Conservation (phyloP, 2,113 vertebrate genomes). For the Gymnogyps californianus region DNA sequence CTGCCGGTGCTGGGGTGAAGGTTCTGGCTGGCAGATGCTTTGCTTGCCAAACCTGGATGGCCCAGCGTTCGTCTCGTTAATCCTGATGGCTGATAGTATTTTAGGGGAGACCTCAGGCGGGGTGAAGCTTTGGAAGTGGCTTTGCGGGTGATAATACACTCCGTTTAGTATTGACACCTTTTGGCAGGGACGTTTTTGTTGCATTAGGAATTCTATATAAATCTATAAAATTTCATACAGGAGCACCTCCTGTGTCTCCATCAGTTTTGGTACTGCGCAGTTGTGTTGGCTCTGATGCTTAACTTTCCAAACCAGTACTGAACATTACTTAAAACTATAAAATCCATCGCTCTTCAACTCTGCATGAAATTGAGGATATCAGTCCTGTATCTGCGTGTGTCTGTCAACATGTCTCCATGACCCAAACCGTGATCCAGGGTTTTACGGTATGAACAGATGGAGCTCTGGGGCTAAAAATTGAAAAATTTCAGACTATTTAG, state of each 20-base stretch:
- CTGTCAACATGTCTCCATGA: not conserved
- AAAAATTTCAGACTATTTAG: not conserved
- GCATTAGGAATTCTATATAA: not conserved
- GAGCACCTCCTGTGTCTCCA: accelerated
- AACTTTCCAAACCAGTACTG: not conserved
- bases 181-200: too few relatives aligned
- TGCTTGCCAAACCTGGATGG: not conserved
- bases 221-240: accelerated
- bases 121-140: not conserved
- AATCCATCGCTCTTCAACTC: not conserved
- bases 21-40: not conserved
- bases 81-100: not conserved
- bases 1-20: accelerated
- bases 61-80: accelerated
- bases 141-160: accelerated
- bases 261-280: not conserved
- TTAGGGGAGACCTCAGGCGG: not conserved
- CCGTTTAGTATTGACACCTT: accelerated
- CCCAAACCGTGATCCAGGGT: accelerated
- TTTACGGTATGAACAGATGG: not conserved
- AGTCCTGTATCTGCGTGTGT: not conserved
- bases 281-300: not conserved
- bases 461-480: not conserved
- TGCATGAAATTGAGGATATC: not conserved
- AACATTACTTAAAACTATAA: not conserved